These are phyloP conservation scores for Ciona savignyi DNA, from an alignment of 23 tunicate species.

Conservation along the genomic window DNA sequence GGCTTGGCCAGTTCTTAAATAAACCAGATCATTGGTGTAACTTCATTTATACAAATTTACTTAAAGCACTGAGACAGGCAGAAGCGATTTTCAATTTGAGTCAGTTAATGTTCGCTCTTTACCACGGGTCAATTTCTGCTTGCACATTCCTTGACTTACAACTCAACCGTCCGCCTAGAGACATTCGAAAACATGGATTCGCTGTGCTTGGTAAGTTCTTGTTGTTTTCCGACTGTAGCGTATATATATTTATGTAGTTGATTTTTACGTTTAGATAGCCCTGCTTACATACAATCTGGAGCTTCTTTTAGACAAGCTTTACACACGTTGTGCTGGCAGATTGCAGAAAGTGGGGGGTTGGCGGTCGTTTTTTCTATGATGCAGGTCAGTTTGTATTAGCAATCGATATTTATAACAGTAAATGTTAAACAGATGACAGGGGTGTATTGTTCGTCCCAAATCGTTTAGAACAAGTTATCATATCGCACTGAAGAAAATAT, in stretches of 20 bases:
- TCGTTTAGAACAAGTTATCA: not conserved
- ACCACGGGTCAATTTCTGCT: constrained; percentile 91
- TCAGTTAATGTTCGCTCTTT: constrained; percentile 97
- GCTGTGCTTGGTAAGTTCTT: constrained; percentile 55
- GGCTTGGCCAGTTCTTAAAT: no score
- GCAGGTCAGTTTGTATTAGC: no score
- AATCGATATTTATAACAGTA: not conserved
- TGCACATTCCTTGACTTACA: constrained; percentile 93
- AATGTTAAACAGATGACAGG: no score
- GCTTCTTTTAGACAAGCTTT: constrained; percentile 71
- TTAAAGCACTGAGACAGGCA: constrained; percentile 83
- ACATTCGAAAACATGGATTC: constrained; percentile 83
- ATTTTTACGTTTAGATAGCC: not conserved
- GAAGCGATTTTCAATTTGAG: constrained; percentile 90
- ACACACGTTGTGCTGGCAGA: constrained; percentile 84
- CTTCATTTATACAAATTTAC: no score
- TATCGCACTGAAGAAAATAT: no score
- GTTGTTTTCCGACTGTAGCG: not conserved
- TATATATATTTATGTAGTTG: no score
- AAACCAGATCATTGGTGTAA: no score
- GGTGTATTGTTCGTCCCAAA: not conserved
- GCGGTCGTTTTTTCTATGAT: constrained; percentile 97
- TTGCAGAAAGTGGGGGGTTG: constrained; percentile 84
- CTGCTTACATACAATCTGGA: constrained; percentile 44
- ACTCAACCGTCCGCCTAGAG: constrained; percentile 67